Conservation (phyloP, 1,140 invertebrate genomes). For the Luehdorfia chinensis region DNA sequence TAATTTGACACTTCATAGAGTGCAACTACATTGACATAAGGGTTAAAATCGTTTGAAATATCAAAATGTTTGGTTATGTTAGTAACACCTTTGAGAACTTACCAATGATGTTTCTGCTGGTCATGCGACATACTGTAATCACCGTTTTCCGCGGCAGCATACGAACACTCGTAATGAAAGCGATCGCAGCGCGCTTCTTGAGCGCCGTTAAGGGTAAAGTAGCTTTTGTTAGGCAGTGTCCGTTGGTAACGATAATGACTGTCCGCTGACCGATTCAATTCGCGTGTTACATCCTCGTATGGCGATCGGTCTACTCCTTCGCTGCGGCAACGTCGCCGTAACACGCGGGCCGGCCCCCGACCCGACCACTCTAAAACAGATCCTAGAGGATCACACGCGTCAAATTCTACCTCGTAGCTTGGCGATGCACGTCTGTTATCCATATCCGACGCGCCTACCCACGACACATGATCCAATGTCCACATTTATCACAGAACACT, state of each 20-base stretch:
- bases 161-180: constrained; percentile 53
- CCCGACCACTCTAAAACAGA: constrained; percentile 62
- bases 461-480: constrained; percentile 58
- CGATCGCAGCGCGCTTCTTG: constrained; percentile 39
- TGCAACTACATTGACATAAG: constrained; percentile 11
- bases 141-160: constrained; percentile 56
- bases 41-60: constrained; percentile 18
- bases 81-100: constrained; percentile 28
- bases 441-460: constrained; percentile 62
- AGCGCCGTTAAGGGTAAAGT: constrained; percentile 58
- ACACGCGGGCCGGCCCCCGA: constrained; percentile 53
- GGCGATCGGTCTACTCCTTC: constrained; percentile 66
- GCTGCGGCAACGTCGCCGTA: constrained; percentile 64
- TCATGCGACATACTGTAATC: constrained; percentile 67
- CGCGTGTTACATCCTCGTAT: constrained; percentile 61
- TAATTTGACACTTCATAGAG: background rate
- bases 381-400: constrained; percentile 61
- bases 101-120: constrained; percentile 47
- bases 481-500: constrained; percentile 51
- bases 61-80: constrained; percentile 37
- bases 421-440: constrained; percentile 63
- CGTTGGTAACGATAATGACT: constrained; percentile 38
- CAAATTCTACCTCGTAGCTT: constrained; percentile 67
- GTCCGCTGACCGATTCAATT: constrained; percentile 42
- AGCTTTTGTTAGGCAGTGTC: constrained; percentile 49